phyloP scores from a whole-genome alignment of 2,113 vertebrate species.

The Falco punctatus region DNA sequence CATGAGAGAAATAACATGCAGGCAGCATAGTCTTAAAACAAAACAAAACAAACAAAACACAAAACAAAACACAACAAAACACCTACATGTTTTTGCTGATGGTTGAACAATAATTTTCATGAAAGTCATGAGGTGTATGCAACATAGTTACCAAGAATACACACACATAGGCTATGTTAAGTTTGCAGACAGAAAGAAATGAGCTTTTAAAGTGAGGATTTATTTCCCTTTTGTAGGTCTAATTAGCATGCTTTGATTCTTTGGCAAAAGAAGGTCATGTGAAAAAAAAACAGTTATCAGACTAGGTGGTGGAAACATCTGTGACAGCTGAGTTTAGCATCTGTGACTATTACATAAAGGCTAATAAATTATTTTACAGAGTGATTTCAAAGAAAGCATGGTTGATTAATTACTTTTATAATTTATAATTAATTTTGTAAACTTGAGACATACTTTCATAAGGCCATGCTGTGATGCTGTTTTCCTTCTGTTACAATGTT shows the following conservation, averaged over 20 bases:
- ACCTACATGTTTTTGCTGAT: neutral
- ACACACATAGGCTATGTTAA: neutral
- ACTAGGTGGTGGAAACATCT: neutral
- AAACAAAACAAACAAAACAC: neutral
- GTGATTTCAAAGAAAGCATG: neutral
- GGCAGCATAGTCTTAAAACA: neutral
- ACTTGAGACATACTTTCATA: slow-evolving; percentile 4
- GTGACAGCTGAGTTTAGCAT: neutral
- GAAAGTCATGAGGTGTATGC: neutral
- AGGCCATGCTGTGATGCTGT: neutral
- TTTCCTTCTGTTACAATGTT: neutral
- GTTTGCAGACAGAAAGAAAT: neutral
- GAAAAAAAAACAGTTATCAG: neutral
- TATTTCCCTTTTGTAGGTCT: neutral
- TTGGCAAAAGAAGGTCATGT: slow-evolving; percentile 12
- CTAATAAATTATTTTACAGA: slow-evolving; percentile 9
- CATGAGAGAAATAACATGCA: neutral
- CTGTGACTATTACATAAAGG: neutral
- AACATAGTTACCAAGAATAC: neutral
- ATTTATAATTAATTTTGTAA: slow-evolving; percentile 1
- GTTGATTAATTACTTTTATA: neutral
- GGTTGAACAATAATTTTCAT: neutral
- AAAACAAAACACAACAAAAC: neutral
- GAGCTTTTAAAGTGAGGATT: neutral
- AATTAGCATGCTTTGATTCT: neutral